These are phyloP conservation scores for Rissa tridactyla DNA, from an alignment of 2,113 vertebrate species.

Conservation along the genomic window DNA sequence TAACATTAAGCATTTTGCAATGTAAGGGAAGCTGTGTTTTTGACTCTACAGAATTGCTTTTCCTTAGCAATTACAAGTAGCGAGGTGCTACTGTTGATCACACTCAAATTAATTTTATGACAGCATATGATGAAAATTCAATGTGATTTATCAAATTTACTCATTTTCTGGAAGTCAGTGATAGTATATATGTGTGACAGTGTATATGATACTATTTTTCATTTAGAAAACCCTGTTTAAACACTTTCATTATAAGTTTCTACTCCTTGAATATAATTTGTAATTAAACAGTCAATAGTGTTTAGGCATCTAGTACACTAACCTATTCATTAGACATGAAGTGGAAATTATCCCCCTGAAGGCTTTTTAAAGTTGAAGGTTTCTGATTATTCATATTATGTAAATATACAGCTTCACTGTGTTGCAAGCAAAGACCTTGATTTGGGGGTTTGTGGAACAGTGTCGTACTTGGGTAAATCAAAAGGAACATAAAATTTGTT, in stretches of 20 bases:
- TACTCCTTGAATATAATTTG: background rate
- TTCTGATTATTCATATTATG: background rate
- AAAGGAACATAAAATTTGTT: background rate
- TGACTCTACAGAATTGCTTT: background rate
- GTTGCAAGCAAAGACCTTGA: background rate
- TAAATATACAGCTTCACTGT: background rate
- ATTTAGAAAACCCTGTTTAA: background rate
- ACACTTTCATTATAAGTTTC: background rate
- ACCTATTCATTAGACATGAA: background rate
- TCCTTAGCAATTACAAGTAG: background rate
- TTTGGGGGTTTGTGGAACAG: background rate
- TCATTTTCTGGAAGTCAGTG: background rate
- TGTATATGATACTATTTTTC: background rate
- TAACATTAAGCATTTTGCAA: background rate
- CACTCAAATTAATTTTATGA: background rate
- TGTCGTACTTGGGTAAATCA: background rate
- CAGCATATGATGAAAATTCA: background rate
- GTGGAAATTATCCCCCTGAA: background rate
- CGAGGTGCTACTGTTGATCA: background rate
- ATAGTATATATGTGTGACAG: background rate
- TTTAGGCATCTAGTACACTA: background rate
- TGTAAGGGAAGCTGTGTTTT: background rate
- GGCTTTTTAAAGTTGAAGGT: background rate
- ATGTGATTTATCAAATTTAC: background rate
- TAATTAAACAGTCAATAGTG: background rate